Base-by-base conservation (phyloP, 2,797 vertebrate genomes). In the Lithobates pipiens region DNA sequence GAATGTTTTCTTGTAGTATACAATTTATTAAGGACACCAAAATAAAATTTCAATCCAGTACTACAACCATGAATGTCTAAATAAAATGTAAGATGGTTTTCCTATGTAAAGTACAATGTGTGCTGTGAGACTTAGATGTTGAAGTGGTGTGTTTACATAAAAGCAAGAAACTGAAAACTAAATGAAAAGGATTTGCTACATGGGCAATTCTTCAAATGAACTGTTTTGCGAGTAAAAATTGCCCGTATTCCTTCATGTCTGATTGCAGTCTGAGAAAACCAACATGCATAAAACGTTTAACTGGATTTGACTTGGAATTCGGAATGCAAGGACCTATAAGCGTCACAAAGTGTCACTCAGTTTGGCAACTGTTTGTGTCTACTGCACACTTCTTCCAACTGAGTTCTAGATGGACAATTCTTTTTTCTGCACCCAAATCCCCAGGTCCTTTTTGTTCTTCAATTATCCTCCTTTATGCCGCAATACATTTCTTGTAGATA, bases 11-110 rank as follows among this genome's bases (percentile, higher is more conserved):
- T 23, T 34, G 42, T 54, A 21, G 70, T 50, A 27, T 80, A 10
- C n/a, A 16, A 69, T 70, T 70, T 80, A 71, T 34, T 11, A 80
- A 50, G 25, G 23, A 11, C 67, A 80, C 71, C 46, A 80, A 57
- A 57, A 39, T 5, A 11, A 54, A 80, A 70, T 70, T 13, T 2
- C 27, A 70, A 50, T 70, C 18, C 67, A 54, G 32, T 80, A 54
- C 18, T 23, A n/a, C 13, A 21, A 9, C 39, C 21, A 23, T 71
- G 68, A 32, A 46, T 32, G 18, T 69, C 44, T 79, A 50, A 50
- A 80, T 71, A 70, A 36, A 50, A 46, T 25, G 68, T 39, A 16
- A 54, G 25, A 57, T 34, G 8, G 7, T 36, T 54, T 70, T 8
- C n/a, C 46, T 71, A 57, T 36, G 29, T 71, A 21, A 71, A 80